These are phyloP conservation scores for Pycnonotus jocosus DNA, from an alignment of 2,113 vertebrate genomes.

Conservation along the genomic window DNA sequence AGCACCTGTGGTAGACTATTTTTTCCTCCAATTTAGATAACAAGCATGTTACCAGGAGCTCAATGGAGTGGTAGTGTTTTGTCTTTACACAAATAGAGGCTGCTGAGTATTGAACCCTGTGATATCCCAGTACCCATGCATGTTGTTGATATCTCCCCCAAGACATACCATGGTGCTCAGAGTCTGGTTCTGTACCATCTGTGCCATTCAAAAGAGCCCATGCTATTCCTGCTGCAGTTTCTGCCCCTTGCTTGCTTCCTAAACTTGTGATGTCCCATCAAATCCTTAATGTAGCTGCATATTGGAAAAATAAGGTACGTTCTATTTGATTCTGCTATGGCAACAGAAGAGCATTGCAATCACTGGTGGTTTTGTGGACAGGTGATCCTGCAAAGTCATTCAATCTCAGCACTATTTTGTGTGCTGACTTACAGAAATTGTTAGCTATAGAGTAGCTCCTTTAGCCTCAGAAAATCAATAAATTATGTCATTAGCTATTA, in stretches of 20 bases:
- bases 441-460: not conserved
- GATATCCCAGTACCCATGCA: not conserved
- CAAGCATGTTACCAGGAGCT: not conserved
- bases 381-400: constrained; percentile 31
- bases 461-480: constrained; percentile 14
- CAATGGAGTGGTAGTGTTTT: not conserved
- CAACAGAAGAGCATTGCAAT: not conserved
- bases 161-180: not conserved
- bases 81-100: not conserved
- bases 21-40: not conserved
- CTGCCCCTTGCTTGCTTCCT: not conserved
- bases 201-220: not conserved
- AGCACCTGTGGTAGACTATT: not conserved
- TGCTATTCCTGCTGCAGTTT: not conserved
- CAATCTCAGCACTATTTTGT: constrained; percentile 24
- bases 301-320: not conserved
- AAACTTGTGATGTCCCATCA: not conserved
- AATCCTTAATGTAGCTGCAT: not conserved
- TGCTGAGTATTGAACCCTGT: not conserved
- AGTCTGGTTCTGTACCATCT: not conserved
- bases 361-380: not conserved
- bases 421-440: constrained; percentile 14
- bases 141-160: not conserved
- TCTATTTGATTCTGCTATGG: not conserved
- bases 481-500: not conserved